A percentile compares a stretch with the other conserved stretches of the same genome.
These are phyloP conservation scores for Gallinago media DNA, from an alignment of 2,113 vertebrate species.

Conservation along the genomic window DNA sequence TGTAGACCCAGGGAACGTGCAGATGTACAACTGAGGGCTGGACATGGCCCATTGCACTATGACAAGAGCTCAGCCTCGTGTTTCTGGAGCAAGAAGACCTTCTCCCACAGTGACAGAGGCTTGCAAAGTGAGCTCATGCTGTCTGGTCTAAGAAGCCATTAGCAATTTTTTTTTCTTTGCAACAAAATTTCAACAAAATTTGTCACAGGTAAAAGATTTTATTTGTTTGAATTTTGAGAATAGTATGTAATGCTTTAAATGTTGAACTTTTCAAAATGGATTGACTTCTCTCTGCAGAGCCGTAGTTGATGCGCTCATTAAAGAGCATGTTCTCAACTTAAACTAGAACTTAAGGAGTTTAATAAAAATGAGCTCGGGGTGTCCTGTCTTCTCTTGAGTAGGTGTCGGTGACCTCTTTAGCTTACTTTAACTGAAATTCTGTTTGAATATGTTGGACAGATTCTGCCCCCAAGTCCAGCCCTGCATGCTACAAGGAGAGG, in stretches of 20 bases:
- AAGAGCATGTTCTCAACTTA: background rate
- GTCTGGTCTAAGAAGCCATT: too few relatives aligned
- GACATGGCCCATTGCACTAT: too few relatives aligned
- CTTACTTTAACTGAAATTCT: background rate
- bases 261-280: background rate
- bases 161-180: background rate
- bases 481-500: background rate
- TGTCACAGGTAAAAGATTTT: background rate
- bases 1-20: too few relatives aligned
- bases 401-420: background rate
- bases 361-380: background rate
- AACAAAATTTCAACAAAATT: background rate
- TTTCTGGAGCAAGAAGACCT: too few relatives aligned
- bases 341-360: background rate
- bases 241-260: background rate
- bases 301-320: background rate
- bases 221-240: background rate
- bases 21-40: too few relatives aligned
- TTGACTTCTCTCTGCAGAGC: background rate
- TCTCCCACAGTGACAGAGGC: too few relatives aligned
- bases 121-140: too few relatives aligned
- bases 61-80: too few relatives aligned
- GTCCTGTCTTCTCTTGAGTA: background rate
- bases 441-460: slow-evolving; percentile 59
- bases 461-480: background rate